phyloP scores from a whole-genome alignment of 2,888 invertebrate species.

The Dyspetes luteomarginatus region DNA sequence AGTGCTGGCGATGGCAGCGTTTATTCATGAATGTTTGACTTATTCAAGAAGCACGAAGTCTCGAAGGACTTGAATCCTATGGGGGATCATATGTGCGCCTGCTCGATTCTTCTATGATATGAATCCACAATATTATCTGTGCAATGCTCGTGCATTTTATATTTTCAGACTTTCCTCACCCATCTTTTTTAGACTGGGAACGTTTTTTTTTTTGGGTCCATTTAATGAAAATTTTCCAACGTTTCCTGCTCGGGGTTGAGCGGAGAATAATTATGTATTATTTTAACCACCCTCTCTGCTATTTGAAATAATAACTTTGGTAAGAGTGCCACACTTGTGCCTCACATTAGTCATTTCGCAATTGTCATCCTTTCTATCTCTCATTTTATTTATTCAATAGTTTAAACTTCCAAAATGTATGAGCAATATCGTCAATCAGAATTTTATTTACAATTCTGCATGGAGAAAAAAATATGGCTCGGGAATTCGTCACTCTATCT shows the following conservation, averaged over 20 bases:
- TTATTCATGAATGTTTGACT: constrained; percentile 81
- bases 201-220: not conserved
- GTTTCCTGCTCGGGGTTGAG: too few species aligned
- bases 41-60: constrained; percentile 77
- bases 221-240: not conserved
- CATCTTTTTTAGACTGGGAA: not conserved
- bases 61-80: constrained; percentile 70
- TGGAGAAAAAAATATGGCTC: too few species aligned
- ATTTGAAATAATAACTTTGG: too few species aligned
- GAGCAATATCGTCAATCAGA: too few species aligned
- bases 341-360: too few species aligned
- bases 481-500: not conserved
- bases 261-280: too few species aligned
- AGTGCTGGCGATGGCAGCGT: constrained; percentile 62
- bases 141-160: constrained; percentile 68
- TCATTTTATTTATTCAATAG: too few species aligned
- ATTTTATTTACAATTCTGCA: too few species aligned
- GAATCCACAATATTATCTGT: constrained; percentile 72
- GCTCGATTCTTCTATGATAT: constrained; percentile 68
- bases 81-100: constrained; percentile 67
- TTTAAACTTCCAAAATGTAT: too few species aligned
- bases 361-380: too few species aligned
- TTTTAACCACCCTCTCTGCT: too few species aligned
- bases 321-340: too few species aligned
- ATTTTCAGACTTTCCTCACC: constrained; percentile 62